Evolutionary conservation across 2,113 vertebrate genomes (phyloP), one percentile per base, ranked within the genome.

Genomic region (Pelecanus crispus): DNA sequence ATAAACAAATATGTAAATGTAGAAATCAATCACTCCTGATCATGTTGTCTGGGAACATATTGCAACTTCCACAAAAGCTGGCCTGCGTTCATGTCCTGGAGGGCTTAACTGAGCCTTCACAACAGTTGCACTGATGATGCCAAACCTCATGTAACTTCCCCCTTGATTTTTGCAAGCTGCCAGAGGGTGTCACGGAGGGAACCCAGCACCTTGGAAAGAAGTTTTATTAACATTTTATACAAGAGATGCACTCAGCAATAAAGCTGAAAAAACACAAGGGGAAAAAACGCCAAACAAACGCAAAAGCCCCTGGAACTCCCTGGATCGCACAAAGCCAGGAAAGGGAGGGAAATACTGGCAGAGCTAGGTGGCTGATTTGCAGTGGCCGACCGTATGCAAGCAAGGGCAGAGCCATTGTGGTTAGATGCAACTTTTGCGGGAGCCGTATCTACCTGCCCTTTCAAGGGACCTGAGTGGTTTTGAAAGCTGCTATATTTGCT

Each of bases 31-130:
- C 77, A 96, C 42, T 79, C 68, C 71, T 75, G 63, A 80, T 75
- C 62, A 14, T 25, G 19, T 74, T 66, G 88, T 55, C 86, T 24
- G 18, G 91, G 65, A 80, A 81, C 86, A 59, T 88, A 75, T 52
- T 90, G 86, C 77, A 80, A 61, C 86, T 84, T 94, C 82, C 88
- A 71, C 50, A 89, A 84, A 96, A 56, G 73, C 38, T 95, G 92
- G 65, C 73, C 13, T 17, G 10, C 14, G 1, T 94, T 94, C 84
- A 80, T 84, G 73, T 73, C 94, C 94, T 71, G 58, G 83, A 66
- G 79, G 68, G 86, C 70, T 92, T 83, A 65, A 81, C 79, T 68
- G 81, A 95, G 94, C 83, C 81, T 84, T 92, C 86, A 92, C 81
- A 85, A 87, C 55, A 89, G 49, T 75, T 61, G 36, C 58, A 49